These are phyloP conservation scores for Aphelocoma californica DNA, from an alignment of 2,797 vertebrate species.

Conservation along the genomic window DNA sequence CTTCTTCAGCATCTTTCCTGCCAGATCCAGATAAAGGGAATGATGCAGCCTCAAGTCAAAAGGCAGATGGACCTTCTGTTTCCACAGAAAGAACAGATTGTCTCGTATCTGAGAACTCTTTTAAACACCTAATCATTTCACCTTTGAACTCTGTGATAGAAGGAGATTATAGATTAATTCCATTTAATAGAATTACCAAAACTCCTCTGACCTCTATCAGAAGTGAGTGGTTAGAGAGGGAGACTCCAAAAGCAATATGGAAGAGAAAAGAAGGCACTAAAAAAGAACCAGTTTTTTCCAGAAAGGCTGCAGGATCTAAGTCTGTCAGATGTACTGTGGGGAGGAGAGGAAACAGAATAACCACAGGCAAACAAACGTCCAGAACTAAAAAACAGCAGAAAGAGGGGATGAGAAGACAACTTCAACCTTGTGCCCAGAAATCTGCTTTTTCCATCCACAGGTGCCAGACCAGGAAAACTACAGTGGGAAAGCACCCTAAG, in stretches of 20 bases:
- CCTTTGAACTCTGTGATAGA: slow-evolving; percentile 45
- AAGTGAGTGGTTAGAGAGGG: slow-evolving; percentile 30
- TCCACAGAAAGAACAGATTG: slow-evolving; percentile 46
- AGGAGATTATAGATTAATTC: slow-evolving; percentile 43
- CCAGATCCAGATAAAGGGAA: slow-evolving; percentile 38
- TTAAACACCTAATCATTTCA: slow-evolving; percentile 53
- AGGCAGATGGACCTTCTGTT: slow-evolving; percentile 39
- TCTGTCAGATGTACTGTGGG: slow-evolving; percentile 17
- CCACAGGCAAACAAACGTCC: slow-evolving; percentile 33
- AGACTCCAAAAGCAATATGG: slow-evolving; percentile 56
- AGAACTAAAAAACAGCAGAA: slow-evolving; percentile 65
- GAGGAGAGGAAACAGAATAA: slow-evolving; percentile 22
- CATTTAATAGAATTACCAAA: slow-evolving; percentile 43
- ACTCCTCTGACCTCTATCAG: slow-evolving; percentile 29
- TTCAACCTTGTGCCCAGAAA: slow-evolving; percentile 24
- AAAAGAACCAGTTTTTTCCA: slow-evolving; percentile 34
- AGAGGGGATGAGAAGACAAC: slow-evolving; percentile 60
- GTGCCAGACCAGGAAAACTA: slow-evolving; percentile 52
- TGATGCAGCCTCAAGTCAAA: slow-evolving; percentile 45
- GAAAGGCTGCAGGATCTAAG: slow-evolving; percentile 29
- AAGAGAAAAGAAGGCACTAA: slow-evolving; percentile 48
- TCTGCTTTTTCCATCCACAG: slow-evolving; percentile 37
- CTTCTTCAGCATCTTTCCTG: slow-evolving; percentile 43
- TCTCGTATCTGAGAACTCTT: slow-evolving; percentile 44
- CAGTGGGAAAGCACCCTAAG: slow-evolving; percentile 53